A percentile compares a stretch with the other conserved stretches of the same genome.
phyloP scores from a whole-genome alignment of 1,140 invertebrate species.

The Polypedilum vanderplanki region DNA sequence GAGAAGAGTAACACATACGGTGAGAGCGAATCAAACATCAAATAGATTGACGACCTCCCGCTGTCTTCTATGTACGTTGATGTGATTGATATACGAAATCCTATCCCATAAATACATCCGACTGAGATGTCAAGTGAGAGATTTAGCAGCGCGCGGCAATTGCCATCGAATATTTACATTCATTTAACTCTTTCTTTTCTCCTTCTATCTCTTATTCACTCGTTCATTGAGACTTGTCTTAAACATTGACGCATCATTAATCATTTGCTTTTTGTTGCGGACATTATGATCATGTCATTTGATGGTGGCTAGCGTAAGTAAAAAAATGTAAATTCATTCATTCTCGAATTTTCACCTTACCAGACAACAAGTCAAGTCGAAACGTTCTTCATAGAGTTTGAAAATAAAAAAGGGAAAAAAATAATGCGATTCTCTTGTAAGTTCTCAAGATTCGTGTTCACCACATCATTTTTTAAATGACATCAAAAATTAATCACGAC shows the following conservation, averaged over 20 bases:
- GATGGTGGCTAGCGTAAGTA: neutral
- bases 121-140: constrained; percentile 28
- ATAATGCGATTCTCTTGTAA: constrained; percentile 22
- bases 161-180: constrained; percentile 1
- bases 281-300: constrained; percentile 3
- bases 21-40: neutral
- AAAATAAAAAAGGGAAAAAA: neutral
- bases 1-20: neutral
- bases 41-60: constrained; percentile 25
- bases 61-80: neutral
- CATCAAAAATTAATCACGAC: constrained; percentile 7
- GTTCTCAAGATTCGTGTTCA: neutral
- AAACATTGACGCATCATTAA: neutral
- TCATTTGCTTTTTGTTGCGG: neutral
- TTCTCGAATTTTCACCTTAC: neutral
- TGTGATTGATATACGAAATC: constrained; percentile 21
- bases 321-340: neutral
- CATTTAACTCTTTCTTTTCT: neutral
- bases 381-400: neutral
- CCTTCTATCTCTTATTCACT: neutral
- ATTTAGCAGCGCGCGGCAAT: constrained; percentile 21
- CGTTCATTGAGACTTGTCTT: neutral
- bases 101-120: constrained; percentile 22
- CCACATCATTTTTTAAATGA: constrained; percentile 1
- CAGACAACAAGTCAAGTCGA: neutral